These are phyloP conservation scores for Brachionus paranguensis DNA, from an alignment of 1,140 invertebrate genomes.

Conservation along the genomic window DNA sequence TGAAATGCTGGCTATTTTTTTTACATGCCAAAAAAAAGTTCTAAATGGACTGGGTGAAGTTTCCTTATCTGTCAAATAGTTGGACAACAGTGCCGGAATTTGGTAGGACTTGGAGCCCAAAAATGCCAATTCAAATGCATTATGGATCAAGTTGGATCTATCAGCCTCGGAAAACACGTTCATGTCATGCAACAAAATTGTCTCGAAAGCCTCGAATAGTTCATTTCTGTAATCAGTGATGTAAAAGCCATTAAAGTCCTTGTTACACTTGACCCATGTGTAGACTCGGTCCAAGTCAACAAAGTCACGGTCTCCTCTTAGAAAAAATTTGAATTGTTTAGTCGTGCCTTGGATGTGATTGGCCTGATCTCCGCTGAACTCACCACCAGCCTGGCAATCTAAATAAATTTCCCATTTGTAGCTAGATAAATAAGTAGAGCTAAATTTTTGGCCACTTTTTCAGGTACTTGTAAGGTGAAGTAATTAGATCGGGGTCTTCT, in stretches of 20 bases:
- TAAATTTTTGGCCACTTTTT: not conserved
- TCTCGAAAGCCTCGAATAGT: slow-evolving; percentile 1
- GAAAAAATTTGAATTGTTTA: not conserved
- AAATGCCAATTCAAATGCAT: slow-evolving; percentile 30
- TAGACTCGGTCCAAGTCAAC: slow-evolving; percentile 6
- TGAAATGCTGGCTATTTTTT: not conserved
- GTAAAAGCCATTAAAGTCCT: slow-evolving; percentile 33
- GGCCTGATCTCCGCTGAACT: not conserved
- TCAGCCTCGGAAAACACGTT: not conserved
- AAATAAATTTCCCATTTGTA: slow-evolving; percentile 24
- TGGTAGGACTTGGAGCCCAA: slow-evolving; percentile 23
- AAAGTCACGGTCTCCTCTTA: not conserved
- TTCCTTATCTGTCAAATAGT: slow-evolving; percentile 7
- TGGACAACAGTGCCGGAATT: not conserved
- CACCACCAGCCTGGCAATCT: slow-evolving; percentile 23
- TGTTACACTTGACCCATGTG: slow-evolving; percentile 33
- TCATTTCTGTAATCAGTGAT: slow-evolving; percentile 14
- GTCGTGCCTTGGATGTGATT: not conserved
- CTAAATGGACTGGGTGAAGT: not conserved
- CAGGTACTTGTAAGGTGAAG: not conserved
- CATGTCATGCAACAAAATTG: not conserved
- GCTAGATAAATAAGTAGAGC: not conserved
- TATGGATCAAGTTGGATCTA: slow-evolving; percentile 21
- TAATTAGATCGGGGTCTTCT: slow-evolving; percentile 9
- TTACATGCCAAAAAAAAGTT: not conserved